Evolutionary conservation across 2,888 invertebrate genomes (phyloP), one percentile per base, ranked within the genome.

Genomic region (Andrena fulva): DNA sequence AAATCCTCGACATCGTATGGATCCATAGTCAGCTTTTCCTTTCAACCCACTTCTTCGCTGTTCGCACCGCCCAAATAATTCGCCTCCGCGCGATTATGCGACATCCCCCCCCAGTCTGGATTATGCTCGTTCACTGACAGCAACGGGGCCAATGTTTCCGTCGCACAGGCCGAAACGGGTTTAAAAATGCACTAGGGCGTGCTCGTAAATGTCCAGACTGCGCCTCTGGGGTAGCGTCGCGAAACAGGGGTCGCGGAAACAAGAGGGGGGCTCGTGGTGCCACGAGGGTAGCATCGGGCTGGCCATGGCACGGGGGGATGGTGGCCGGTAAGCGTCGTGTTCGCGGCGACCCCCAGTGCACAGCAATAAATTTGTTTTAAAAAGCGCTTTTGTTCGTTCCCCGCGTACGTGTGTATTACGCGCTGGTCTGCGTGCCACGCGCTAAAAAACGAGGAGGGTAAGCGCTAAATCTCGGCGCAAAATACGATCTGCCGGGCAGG

Each of bases 301-400:
- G 69, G 71, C 31, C 20, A 7, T 27, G 2, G 77, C 10, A 27
- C 60, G 69, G 72, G 50, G 42, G 80, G 73, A 48, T 67, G 68
- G 56, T 31, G 67, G 80, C 64, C 69, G 79, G 77, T 81, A 85
- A 86, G 82, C 90, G 85, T 66, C 86, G 81, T 89, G 90, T 89
- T 91, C 86, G 86, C 79, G 86, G 84, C 81, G 75, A 85, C 79
- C 83, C 84, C 78, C 77, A 80, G 63, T 75, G 89, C 83, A 72
- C 69, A 74, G 88, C 84, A 85, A 92, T 91, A 91, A 92, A 92
- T 92, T 91, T 87, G 77, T 87, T 92, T 91, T 89, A 90, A 91
- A 91, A 91, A 91, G 88, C 89, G 88, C 90, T 90, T 91, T 91
- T 90, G 90, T 90, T 86, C 82, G 82, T 82, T 54, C 67, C 78